Percentiles rank a stretch among this genome's conserved stretches.
Evolutionary conservation across 1,140 invertebrate species (phyloP).

Genomic region (Danaus plexippus): DNA sequence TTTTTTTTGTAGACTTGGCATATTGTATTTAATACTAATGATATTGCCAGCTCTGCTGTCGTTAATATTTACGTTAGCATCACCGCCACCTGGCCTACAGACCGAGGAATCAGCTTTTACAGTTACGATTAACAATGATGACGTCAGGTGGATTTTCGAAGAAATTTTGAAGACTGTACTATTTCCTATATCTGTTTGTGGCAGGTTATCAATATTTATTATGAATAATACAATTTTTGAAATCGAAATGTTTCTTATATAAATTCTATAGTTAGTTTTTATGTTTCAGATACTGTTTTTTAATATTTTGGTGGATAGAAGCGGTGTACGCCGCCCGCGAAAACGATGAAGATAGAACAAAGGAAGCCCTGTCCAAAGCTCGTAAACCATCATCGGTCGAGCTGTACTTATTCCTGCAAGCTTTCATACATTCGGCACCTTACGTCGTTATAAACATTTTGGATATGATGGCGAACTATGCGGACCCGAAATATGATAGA

Average conservation of each 20-base stretch:
- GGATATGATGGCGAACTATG: slow-evolving; percentile 41
- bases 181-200: slow-evolving; percentile 79
- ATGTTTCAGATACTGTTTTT: slow-evolving; percentile 73
- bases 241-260: no score
- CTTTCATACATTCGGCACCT: slow-evolving; percentile 81
- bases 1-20: slow-evolving; percentile 55
- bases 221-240: no score
- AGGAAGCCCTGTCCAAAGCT: slow-evolving; percentile 72
- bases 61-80: slow-evolving; percentile 72
- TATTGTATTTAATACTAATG: slow-evolving; percentile 69
- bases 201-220: slow-evolving; percentile 69
- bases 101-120: slow-evolving; percentile 39
- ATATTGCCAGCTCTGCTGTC: slow-evolving; percentile 70
- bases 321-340: slow-evolving; percentile 72
- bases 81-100: slow-evolving; percentile 68
- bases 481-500: slow-evolving; percentile 47
- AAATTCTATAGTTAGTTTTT: slow-evolving; percentile 6
- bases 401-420: slow-evolving; percentile 81
- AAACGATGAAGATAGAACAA: slow-evolving; percentile 71
- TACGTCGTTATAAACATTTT: slow-evolving; percentile 75
- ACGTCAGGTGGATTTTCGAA: slow-evolving; percentile 70
- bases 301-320: slow-evolving; percentile 81
- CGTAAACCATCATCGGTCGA: slow-evolving; percentile 76
- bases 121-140: slow-evolving; percentile 36
- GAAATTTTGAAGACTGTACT: slow-evolving; percentile 73